Base-by-base conservation (phyloP, 2,113 vertebrate species). In the Rostratula benghalensis region DNA sequence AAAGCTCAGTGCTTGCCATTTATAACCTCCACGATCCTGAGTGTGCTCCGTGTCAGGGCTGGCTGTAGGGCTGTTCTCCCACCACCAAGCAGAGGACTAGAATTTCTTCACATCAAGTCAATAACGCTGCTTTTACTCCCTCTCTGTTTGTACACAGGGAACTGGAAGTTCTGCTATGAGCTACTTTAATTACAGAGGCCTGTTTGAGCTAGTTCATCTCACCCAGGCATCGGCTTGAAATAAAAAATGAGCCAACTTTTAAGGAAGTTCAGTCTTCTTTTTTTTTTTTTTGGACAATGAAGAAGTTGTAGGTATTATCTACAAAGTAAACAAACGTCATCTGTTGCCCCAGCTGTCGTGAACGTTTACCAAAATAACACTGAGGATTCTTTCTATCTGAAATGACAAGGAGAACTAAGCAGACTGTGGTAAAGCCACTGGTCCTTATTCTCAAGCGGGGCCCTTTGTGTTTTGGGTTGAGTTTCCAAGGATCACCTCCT, bases 11-110 rank as follows among this genome's bases (percentile, higher is more conserved):
- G 0, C 27, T 45, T 7, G 27, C 41, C 4, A 1, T 45, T 76
- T 74, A 0, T 24, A 14, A 45, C 69, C 87, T 31, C 37, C 43
- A 1, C 2, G 4, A 0, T 1, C 10, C 35, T 2, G 5, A 78
- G 30, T 0, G n/a, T 25, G 0, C 28, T 13, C 57, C 2, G 18
- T 7, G 59, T 25, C 43, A 65, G 77, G 41, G 60, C 81, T 80
- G 30, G 9, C 50, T 33, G 3, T 1, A n/a, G 46, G 51, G 65
- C 24, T 24, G 0, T 12, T 37, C 65, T 84, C 61, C 54, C 45
- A 4, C 31, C 4, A 31, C 54, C 50, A 3, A 7, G 37, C 1
- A 50, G 17, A n/a, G 35, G 18, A 7, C 18, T 69, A 1, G 4
- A 15, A 57, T 81, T 79, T 67, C 67, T 94, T 65, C 57, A 13